Evolutionary conservation across 2,797 vertebrate genomes (phyloP), one percentile per base, ranked within the genome.

Genomic region (Trachops cirrhosus): DNA sequence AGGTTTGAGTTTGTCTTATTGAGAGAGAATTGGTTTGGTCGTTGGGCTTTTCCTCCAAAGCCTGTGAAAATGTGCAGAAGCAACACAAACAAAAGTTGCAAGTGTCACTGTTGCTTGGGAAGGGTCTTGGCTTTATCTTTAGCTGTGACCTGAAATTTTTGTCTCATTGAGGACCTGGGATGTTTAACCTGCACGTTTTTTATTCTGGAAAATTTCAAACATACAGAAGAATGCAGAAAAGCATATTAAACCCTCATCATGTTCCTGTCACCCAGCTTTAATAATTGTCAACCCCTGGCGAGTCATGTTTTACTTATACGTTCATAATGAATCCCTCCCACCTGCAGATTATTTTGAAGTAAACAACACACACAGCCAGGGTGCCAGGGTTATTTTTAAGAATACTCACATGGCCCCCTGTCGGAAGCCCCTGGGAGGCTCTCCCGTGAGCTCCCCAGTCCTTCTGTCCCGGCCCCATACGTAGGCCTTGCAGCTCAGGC

Each of bases 111-210:
- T 86, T 2, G 21, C 22, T 62, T 70, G 39, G 54, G 74, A 70
- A 87, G 85, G 12, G 21, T 37, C 5, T 41, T 89, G 26, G 14
- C 62, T 79, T 87, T 84, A n/a, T 86, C 86, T 95, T 70, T 22
- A 84, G 9, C 68, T 44, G 1, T 68, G 82, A 92, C 29, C 19
- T 73, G 34, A 73, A 74, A 57, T 73, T 73, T 19, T 86, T 41
- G 16, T 57, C 68, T 96, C 41, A 22, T 19, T 79, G 80, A 90
- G 39, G 32, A 57, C 83, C 41, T 79, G 44, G 54, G 85, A 18
- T n/a, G 14, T 70, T 87, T 90, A 79, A 64, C 18, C n/a, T 94
- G 94, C 57, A 86, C 21, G 44, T 48, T 86, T 96, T 86, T 86
- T 73, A 48, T 62, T 62, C 32, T 57, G 54, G 48, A 52, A 84